A percentile compares a stretch with the other conserved stretches of the same genome.
Evolutionary conservation across 2,797 vertebrate species (phyloP).

Genomic region (Enteromius treurensis): DNA sequence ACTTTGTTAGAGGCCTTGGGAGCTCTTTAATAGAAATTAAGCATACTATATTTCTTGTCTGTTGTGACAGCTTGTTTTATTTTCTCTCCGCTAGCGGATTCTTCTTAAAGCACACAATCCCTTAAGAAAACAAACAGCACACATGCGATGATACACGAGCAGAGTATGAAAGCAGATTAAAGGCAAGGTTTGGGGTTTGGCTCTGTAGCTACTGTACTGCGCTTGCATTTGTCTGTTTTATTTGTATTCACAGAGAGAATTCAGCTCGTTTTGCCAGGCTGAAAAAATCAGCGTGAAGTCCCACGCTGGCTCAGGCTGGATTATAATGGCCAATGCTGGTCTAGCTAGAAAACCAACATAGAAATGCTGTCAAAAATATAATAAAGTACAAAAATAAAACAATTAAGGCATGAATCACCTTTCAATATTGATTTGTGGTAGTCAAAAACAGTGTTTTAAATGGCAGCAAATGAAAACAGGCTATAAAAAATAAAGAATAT

Average conservation of each 20-base stretch:
- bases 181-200: neutral
- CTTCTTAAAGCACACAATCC: neutral
- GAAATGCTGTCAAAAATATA: neutral
- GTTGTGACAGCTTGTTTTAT: slow-evolving; percentile 27
- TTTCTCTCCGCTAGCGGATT: slow-evolving; percentile 1
- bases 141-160: neutral
- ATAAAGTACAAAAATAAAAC: neutral
- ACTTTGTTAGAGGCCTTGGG: slow-evolving; percentile 28
- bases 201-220: slow-evolving; percentile 2
- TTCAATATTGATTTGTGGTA: no score
- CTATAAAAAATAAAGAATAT: no score
- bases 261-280: neutral
- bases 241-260: neutral
- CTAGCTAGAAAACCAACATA: neutral
- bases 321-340: neutral
- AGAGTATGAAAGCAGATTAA: slow-evolving; percentile 18
- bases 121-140: slow-evolving; percentile 20
- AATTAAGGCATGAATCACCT: neutral
- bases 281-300: neutral
- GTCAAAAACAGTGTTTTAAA: no score
- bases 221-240: neutral
- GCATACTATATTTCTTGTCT: slow-evolving; percentile 12
- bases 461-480: neutral
- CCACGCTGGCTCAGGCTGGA: neutral
- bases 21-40: slow-evolving; percentile 27